Conservation (phyloP, 2,888 invertebrate species). For the Temnothorax ravouxi region DNA sequence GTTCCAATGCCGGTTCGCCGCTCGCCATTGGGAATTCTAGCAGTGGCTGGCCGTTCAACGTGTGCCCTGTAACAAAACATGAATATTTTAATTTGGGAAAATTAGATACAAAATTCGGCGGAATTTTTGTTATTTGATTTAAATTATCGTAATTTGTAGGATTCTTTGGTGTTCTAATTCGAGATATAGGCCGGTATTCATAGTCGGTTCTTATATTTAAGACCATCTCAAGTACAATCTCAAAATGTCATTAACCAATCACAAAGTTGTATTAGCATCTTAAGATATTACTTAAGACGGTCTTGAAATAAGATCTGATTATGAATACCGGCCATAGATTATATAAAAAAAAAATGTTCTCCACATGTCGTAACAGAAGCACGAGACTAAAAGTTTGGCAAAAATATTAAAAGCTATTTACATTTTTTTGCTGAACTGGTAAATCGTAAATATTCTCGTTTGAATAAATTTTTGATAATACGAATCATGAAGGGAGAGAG, state of each 20-base stretch:
- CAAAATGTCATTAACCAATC: too few relatives aligned
- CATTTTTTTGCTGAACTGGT: neutral
- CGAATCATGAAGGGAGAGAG: neutral
- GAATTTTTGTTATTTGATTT: neutral
- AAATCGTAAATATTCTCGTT: neutral
- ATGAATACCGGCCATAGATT: too few relatives aligned
- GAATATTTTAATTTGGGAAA: neutral
- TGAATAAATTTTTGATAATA: constrained; percentile 10
- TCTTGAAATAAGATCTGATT: too few relatives aligned
- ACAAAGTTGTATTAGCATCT: too few relatives aligned
- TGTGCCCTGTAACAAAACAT: constrained; percentile 89
- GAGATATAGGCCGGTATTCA: too few relatives aligned
- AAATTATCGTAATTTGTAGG: neutral
- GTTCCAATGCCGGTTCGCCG: constrained; percentile 87
- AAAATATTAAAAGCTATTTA: neutral
- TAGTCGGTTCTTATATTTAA: too few relatives aligned
- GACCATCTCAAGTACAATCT: too few relatives aligned
- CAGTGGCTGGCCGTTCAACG: constrained; percentile 94
- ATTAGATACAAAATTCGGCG: neutral
- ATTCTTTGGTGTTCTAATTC: neutral
- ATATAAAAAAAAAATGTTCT: neutral
- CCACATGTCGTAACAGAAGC: neutral
- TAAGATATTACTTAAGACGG: too few relatives aligned
- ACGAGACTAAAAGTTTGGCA: neutral
- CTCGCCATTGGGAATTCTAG: constrained; percentile 93